Conservation (phyloP, 2,888 invertebrate species). For the Melipona beecheii region DNA sequence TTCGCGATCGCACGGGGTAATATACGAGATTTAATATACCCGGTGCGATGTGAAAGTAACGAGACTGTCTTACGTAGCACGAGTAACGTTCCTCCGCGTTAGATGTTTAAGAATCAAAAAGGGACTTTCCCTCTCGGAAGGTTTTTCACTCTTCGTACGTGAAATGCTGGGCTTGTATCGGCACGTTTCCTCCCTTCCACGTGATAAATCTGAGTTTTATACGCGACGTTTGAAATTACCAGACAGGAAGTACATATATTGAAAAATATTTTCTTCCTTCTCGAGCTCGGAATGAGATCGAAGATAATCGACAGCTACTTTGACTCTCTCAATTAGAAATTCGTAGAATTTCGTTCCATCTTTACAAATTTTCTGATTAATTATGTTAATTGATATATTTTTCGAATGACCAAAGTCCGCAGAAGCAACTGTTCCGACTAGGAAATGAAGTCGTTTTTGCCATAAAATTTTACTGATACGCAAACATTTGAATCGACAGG, state of each 20-base stretch:
- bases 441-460: too few species aligned
- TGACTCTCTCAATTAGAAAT: not conserved
- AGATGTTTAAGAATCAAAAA: not conserved
- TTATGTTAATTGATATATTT: not conserved
- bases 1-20: not conserved
- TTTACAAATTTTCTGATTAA: not conserved
- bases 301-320: not conserved
- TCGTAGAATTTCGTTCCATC: not conserved
- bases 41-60: not conserved
- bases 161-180: not conserved
- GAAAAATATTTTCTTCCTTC: not conserved
- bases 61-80: not conserved
- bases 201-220: not conserved
- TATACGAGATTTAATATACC: not conserved
- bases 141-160: not conserved
- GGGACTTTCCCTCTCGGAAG: not conserved
- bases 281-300: not conserved
- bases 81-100: not conserved
- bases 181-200: not conserved
- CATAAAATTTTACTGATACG: too few species aligned
- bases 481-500: too few species aligned
- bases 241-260: not conserved
- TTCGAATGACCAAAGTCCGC: not conserved
- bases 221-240: not conserved
- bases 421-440: too few species aligned